phyloP scores from a whole-genome alignment of 1,140 invertebrate genomes.

The Apocrypta bakeri region DNA sequence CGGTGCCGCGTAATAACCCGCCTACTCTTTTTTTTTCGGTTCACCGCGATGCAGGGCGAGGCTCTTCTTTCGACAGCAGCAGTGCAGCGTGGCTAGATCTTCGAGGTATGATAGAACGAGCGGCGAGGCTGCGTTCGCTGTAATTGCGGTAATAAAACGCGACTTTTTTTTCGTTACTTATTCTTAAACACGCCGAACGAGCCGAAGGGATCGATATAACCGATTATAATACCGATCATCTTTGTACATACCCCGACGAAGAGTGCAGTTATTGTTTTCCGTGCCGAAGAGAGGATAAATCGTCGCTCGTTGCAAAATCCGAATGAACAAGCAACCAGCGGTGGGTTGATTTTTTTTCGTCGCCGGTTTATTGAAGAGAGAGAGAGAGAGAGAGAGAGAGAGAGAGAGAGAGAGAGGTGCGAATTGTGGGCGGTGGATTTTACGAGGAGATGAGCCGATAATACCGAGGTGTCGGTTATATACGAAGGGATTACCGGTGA shows the following conservation, averaged over 20 bases:
- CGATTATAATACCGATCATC: not conserved
- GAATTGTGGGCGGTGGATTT: not conserved
- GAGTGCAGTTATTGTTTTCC: constrained; percentile 23
- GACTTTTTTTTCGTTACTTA: not conserved
- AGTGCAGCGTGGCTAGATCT: not conserved
- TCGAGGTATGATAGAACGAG: not conserved
- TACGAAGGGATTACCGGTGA: not conserved
- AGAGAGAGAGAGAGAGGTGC: not conserved
- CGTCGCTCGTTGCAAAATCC: constrained; percentile 25
- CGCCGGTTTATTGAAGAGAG: not conserved
- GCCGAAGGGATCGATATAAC: not conserved
- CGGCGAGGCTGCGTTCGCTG: constrained; percentile 12
- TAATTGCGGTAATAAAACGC: constrained; percentile 47
- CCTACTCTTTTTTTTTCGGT: not conserved
- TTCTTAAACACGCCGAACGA: not conserved
- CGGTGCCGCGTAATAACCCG: not conserved
- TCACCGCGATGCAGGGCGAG: constrained; percentile 5
- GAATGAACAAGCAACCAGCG: not conserved
- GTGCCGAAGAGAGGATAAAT: not conserved
- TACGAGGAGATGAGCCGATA: not conserved
- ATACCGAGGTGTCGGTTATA: not conserved
- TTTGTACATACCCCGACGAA: too few relatives aligned
- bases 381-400: not conserved
- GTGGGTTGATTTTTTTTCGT: not conserved
- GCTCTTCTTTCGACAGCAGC: constrained; percentile 26